Conservation (phyloP, 2,888 invertebrate genomes). For the Dolomedes plantarius region DNA sequence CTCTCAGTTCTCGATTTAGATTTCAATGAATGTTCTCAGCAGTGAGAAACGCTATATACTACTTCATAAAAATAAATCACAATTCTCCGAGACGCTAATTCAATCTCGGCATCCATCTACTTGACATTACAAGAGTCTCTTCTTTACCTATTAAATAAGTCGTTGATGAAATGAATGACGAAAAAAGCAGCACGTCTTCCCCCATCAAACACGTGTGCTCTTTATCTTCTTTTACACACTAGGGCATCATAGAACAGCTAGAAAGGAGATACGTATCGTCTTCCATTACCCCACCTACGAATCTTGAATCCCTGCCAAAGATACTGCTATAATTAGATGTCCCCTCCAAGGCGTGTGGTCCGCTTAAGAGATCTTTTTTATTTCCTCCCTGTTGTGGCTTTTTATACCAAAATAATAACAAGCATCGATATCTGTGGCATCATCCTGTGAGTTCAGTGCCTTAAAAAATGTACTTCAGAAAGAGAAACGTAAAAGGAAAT, state of each 20-base stretch:
- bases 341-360: not conserved
- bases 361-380: not conserved
- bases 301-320: not conserved
- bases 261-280: constrained; percentile 1
- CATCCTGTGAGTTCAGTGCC: no score
- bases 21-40: no score
- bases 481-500: no score
- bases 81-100: not conserved
- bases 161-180: not conserved
- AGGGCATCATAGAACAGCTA: not conserved
- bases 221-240: not conserved
- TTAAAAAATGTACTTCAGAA: no score
- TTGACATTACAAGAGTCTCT: not conserved
- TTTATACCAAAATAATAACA: not conserved
- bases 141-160: not conserved
- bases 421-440: not conserved
- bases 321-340: constrained; percentile 4
- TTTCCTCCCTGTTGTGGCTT: not conserved
- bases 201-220: not conserved
- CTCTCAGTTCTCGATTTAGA: no score
- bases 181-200: not conserved
- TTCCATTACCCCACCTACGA: not conserved
- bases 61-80: not conserved
- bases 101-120: not conserved
- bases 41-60: no score